Evolutionary conservation across 2,797 vertebrate species (phyloP).

Genomic region (Tapirus indicus): DNA sequence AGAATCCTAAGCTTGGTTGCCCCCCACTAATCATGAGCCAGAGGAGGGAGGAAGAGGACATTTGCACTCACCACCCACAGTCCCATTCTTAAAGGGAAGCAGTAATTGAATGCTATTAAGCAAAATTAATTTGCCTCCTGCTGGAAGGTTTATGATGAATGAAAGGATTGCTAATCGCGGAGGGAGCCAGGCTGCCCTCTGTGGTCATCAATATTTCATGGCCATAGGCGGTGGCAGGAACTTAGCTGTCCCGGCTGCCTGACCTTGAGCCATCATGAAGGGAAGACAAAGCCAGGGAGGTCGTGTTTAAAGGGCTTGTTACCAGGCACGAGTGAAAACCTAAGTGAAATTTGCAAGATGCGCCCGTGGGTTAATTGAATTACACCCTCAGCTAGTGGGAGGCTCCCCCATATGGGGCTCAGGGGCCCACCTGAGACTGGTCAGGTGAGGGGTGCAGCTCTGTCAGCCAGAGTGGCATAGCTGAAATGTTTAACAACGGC

Average conservation of each 20-base stretch:
- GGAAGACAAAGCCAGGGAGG: background rate
- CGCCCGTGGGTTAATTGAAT: background rate
- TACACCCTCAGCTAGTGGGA: background rate
- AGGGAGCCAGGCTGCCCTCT: slow-evolving; percentile 52
- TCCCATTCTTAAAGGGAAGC: slow-evolving; percentile 54
- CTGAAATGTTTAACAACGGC: background rate
- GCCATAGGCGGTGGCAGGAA: slow-evolving; percentile 26
- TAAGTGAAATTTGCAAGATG: background rate
- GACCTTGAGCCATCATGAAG: slow-evolving; percentile 34
- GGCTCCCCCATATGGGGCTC: background rate
- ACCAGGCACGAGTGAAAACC: background rate
- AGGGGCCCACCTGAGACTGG: background rate
- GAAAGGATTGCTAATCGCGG: slow-evolving; percentile 48
- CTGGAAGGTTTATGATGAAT: slow-evolving; percentile 68
- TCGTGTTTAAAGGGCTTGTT: background rate
- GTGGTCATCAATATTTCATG: slow-evolving; percentile 72
- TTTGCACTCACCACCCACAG: background rate
- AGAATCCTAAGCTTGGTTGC: background rate
- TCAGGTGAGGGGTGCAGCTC: background rate
- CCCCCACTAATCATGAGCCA: background rate
- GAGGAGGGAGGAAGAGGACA: slow-evolving; percentile 3
- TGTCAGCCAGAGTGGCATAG: background rate
- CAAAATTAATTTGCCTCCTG: slow-evolving; percentile 77
- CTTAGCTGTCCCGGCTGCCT: background rate
- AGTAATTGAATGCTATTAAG: slow-evolving; percentile 76